These are phyloP conservation scores for Agonopterix alstromeriana DNA, from an alignment of 2,888 invertebrate species.

Conservation along the genomic window DNA sequence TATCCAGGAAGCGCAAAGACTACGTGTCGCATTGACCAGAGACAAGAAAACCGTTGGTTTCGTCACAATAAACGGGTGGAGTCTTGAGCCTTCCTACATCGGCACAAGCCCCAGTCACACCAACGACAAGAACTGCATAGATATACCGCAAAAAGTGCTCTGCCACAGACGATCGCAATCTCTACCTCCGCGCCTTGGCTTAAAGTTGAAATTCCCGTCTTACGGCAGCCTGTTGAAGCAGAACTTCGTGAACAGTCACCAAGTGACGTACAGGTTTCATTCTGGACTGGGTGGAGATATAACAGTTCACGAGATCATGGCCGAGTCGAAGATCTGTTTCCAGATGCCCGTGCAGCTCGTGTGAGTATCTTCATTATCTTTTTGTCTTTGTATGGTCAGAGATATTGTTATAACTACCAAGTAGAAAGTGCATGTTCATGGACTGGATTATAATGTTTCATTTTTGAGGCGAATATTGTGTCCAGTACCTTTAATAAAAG, in stretches of 20 bases:
- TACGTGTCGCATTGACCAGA: constrained; percentile 78
- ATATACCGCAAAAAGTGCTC: constrained; percentile 51
- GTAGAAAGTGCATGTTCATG: no score
- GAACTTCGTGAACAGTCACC: constrained; percentile 84
- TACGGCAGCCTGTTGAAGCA: constrained; percentile 83
- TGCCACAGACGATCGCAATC: constrained; percentile 86
- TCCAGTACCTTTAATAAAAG: no score
- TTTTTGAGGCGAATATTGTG: no score
- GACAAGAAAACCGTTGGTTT: constrained; percentile 87
- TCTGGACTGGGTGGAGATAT: constrained; percentile 95
- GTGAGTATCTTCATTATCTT: constrained; percentile 72
- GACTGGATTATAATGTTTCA: no score
- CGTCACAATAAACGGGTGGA: constrained; percentile 91
- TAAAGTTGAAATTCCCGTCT: constrained; percentile 88
- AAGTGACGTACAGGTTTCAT: constrained; percentile 90
- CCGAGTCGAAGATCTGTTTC: constrained; percentile 91
- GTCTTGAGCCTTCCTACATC: constrained; percentile 85
- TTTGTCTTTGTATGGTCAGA: no score
- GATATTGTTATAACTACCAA: no score
- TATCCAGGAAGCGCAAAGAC: constrained; percentile 67
- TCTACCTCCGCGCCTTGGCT: constrained; percentile 87
- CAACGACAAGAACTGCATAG: constrained; percentile 56
- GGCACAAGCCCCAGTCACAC: constrained; percentile 83
- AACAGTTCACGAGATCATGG: constrained; percentile 94
- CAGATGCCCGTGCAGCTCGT: constrained; percentile 91